Evolutionary conservation across 2,113 vertebrate species (phyloP).

Genomic region (Irena cyanogastra): DNA sequence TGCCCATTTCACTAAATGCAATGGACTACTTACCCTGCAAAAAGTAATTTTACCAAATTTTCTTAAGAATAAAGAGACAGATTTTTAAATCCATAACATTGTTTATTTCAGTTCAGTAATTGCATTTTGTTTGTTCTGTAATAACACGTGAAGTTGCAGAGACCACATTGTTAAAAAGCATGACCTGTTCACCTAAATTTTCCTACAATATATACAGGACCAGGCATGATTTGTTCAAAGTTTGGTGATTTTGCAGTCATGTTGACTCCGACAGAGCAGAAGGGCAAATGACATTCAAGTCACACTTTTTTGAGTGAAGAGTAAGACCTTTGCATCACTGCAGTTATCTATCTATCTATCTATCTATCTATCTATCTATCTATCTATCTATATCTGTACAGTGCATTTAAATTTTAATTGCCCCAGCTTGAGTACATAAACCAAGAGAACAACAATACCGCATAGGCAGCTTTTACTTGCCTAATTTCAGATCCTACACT

Average conservation of each 20-base stretch:
- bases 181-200: background rate
- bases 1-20: background rate
- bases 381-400: background rate
- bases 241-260: background rate
- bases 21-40: background rate
- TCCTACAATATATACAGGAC: background rate
- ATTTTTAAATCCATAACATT: background rate
- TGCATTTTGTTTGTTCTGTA: background rate
- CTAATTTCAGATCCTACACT: background rate
- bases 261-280: background rate
- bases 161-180: background rate
- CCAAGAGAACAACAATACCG: background rate
- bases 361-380: background rate
- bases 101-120: background rate
- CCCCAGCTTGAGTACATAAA: background rate
- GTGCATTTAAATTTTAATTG: background rate
- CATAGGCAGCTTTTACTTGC: background rate
- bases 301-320: fast-evolving
- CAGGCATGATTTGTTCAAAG: background rate
- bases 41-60: background rate
- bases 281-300: background rate
- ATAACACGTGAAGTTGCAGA: background rate
- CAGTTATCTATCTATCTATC: background rate
- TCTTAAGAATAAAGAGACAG: background rate
- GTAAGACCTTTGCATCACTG: background rate